Evolutionary conservation across 1,140 invertebrate species (phyloP).

Genomic region (Phymorhynchus buccinoides): DNA sequence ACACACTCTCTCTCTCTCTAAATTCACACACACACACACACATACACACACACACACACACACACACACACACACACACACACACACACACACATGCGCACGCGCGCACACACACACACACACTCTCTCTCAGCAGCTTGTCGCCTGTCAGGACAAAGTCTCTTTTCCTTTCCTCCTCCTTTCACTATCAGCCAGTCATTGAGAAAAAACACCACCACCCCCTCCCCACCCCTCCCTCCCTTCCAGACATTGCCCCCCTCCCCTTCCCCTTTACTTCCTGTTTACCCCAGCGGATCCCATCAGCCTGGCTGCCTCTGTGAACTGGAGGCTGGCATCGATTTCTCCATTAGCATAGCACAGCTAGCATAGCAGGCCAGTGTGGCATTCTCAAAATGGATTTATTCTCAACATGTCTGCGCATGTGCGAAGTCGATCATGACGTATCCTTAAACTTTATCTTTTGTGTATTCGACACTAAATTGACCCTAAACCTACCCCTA

Average conservation of each 20-base stretch:
- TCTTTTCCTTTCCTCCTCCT: background rate
- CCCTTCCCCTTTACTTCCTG: constrained; percentile 9
- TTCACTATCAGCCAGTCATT: background rate
- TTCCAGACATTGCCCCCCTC: background rate
- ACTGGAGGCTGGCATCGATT: constrained; percentile 12
- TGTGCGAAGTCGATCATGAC: too few species aligned
- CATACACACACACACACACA: constrained; percentile 30
- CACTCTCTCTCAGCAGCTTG: background rate
- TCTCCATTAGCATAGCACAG: constrained; percentile 20
- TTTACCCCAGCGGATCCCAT: constrained; percentile 25
- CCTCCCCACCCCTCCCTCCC: background rate
- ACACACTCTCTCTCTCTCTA: background rate
- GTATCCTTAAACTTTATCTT: too few species aligned
- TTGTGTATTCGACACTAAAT: too few species aligned
- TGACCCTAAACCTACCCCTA: too few species aligned
- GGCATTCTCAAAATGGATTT: too few species aligned
- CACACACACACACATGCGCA: background rate
- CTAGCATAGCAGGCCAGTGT: too few species aligned
- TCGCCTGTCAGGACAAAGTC: background rate
- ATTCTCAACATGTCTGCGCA: too few species aligned
- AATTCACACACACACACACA: background rate
- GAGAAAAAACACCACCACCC: constrained; percentile 4
- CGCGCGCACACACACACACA: background rate
- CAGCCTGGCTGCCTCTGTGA: constrained; percentile 2
- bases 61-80: constrained; percentile 11